Evolutionary conservation across 2,113 vertebrate genomes (phyloP), one percentile per base, ranked within the genome.

Genomic region (Cyrtonyx montezumae): DNA sequence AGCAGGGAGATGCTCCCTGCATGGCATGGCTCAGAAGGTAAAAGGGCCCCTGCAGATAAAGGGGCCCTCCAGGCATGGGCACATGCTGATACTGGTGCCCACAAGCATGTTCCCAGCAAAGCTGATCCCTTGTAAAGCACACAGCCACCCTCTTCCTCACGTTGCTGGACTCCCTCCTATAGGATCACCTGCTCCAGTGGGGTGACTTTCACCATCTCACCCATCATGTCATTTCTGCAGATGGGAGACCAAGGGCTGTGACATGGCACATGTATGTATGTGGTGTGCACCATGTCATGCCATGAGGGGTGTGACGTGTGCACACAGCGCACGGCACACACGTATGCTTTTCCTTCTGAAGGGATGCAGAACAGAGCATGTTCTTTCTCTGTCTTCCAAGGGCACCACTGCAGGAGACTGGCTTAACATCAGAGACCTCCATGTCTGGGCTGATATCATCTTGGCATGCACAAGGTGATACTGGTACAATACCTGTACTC

Each of bases 1-100:
- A 26, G 0, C 2, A 0, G 0, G 43, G 16, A 85, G 8, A 28
- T 13, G 18, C 4, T 6, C 32, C 23, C 8, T 55, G 61, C 9
- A 15, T 8, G 56, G 32, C 56, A 21, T 21, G 32, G 11, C 21
- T 76, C 11, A 1, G 48, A 26, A 9, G 4, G 26, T 53, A 53
- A 14, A 53, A 28, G 51, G 51, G 26, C 61, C 46, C 46, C 8
- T 0, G 0, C 4, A 4, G 11, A 46, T 53, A 43, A 19, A 36
- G 0, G 1, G 28, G 43, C 42, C 34, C 7, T 46, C 13, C 32
- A 46, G 15, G 23, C 53, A 43, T 22, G 11, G 9, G 9, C 21
- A 34, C 49, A 25, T 8, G 17, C 32, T 25, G 6, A 32, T 8
- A 58, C 17, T n/a, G 30, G 56, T n/a, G 53, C 70, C 40, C 51